Evolutionary conservation across 92 coral and sea anemone species (phyloP), one percentile per base, ranked within the genome.

Genomic region (Isaurus tuberculatus): DNA sequence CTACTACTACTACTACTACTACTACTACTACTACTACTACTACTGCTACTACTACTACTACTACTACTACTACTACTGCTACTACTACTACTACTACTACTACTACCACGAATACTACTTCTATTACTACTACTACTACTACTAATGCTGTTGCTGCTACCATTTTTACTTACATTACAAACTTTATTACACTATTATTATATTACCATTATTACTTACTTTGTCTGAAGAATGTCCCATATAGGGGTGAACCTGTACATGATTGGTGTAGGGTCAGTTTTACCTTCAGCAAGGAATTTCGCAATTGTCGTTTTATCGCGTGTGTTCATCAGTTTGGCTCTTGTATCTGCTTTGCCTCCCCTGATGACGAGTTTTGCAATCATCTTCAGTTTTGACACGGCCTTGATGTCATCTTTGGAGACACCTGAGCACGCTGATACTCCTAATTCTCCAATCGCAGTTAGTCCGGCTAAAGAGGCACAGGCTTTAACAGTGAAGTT

Each of bases 401-500:
- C 61, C 17, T 80, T 49, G 8, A 80, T 65, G 2, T 91, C 94
- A 26, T 91, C 55, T 15, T 82, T 80, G 34, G 83, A 73, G 17
- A 91, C 80, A 0, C 88, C 94, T 5, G 90, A 69, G 64, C 92
- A 91, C 4, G 90, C 94, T 22, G 91, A 81, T 15, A 85, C 34
- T 58, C 85, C 87, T 25, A 86, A 13, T 14, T 75, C 49, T 2
- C 87, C 85, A 14, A 67, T 75, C 13, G 70, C 46, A 0, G 86
- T 69, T 4, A 46, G 72, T 1, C 74, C 85, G 5, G 81, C 94
- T 16, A 91, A 17, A 1, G 94, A 83, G 2, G 79, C 84, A 37
- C 94, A 91, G 1, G 94, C 92, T 64, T 91, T 85, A 34, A 88
- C 79, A 6, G 91, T 91, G 73, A 91, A 88, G 58, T 91, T 88